phyloP scores from a whole-genome alignment of 2,113 vertebrate species.

The Piprites chloris region DNA sequence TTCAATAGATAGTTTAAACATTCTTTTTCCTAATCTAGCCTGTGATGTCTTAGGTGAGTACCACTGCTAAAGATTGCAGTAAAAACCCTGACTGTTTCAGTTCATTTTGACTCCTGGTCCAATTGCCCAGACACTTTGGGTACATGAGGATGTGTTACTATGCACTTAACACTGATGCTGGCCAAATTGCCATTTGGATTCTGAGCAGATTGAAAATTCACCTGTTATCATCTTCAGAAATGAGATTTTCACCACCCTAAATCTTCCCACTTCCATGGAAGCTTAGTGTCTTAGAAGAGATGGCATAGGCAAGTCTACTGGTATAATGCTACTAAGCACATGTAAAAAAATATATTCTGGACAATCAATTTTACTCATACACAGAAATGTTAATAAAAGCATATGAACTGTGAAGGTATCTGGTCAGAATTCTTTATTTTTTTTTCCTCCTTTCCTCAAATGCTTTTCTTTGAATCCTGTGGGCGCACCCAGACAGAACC shows the following conservation, averaged over 20 bases:
- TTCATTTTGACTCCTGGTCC: background rate
- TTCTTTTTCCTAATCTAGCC: background rate
- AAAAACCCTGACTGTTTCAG: background rate
- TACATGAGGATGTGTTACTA: too few relatives aligned
- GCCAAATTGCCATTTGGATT: background rate
- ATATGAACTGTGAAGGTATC: background rate
- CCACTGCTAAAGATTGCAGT: background rate
- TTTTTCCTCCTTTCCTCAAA: background rate
- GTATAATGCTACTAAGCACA: background rate
- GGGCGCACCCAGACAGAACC: background rate
- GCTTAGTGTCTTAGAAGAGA: background rate
- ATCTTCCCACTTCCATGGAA: background rate
- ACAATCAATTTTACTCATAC: background rate
- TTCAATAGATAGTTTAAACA: background rate
- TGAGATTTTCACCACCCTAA: background rate
- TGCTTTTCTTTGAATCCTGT: background rate
- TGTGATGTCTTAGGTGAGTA: background rate
- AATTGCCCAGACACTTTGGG: background rate
- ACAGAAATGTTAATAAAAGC: background rate
- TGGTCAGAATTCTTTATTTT: background rate
- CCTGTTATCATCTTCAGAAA: background rate
- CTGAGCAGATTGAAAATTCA: background rate
- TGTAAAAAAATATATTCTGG: background rate
- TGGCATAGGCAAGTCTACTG: background rate
- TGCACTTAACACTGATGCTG: background rate